These are phyloP conservation scores for Ectemnius continuus DNA, from an alignment of 2,888 invertebrate genomes.

Conservation along the genomic window DNA sequence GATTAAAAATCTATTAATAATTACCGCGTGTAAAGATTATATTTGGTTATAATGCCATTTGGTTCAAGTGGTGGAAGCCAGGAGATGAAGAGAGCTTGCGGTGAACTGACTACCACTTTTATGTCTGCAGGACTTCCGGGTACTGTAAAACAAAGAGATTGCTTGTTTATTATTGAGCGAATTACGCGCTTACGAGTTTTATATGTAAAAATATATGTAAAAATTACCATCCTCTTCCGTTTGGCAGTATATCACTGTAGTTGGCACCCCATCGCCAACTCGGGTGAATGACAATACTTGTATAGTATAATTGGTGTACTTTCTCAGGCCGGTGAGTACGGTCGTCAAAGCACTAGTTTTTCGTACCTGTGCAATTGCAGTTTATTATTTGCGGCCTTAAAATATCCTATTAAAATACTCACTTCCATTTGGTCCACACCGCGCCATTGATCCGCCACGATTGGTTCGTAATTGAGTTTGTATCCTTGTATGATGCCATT, in stretches of 20 bases:
- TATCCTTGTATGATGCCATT: slow-evolving; percentile 89
- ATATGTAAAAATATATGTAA: too few species aligned
- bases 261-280: slow-evolving; percentile 87
- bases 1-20: background rate
- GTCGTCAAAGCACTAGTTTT: slow-evolving; percentile 85
- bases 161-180: background rate
- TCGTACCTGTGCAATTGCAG: slow-evolving; percentile 71
- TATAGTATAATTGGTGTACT: slow-evolving; percentile 89
- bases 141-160: slow-evolving; percentile 78
- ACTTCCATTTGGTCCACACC: slow-evolving; percentile 76
- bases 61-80: slow-evolving; percentile 88
- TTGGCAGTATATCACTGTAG: slow-evolving; percentile 84
- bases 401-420: background rate
- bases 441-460: slow-evolving; percentile 81
- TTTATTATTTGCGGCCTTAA: background rate
- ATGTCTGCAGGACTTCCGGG: slow-evolving; percentile 89
- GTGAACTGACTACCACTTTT: slow-evolving; percentile 87
- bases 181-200: background rate
- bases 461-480: slow-evolving; percentile 84
- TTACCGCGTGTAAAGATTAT: slow-evolving; percentile 84
- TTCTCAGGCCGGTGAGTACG: slow-evolving; percentile 85
- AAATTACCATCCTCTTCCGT: slow-evolving; percentile 87
- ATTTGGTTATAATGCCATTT: slow-evolving; percentile 88
- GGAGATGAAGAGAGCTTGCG: slow-evolving; percentile 86
- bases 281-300: slow-evolving; percentile 89